Evolutionary conservation across 2,113 vertebrate genomes (phyloP), one percentile per base, ranked within the genome.

Genomic region (Chloroceryle aenea): DNA sequence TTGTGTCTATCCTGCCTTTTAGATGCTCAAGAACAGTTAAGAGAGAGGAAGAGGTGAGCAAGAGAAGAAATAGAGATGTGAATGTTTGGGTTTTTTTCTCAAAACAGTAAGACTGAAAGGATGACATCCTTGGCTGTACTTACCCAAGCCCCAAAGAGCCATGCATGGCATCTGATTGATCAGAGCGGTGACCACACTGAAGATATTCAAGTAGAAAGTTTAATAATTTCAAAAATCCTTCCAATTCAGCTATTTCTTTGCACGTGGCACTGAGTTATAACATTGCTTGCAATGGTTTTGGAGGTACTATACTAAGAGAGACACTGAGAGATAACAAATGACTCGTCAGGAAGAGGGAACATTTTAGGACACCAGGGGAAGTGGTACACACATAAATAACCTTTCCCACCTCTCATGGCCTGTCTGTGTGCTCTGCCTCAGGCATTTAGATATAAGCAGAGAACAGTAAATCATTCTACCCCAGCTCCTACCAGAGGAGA

Each of bases 351-450:
- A 75, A 56, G 52, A 55, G 26, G 14, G 59, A 58, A 88, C 26
- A 53, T 38, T 89, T 91, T 74, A 78, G 87, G 74, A 95, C 38
- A 78, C 4, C 7, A 40, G 8, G 9, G 12, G 53, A 93, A 89
- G 43, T 40, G 52, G 52, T 75, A 92, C 92, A 89, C 84, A 87
- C 69, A 91, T 82, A 93, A 96, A 94, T 85, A 93, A 85, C 53
- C 58, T 92, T 87, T 85, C 45, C 58, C 27, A 78, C 58, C 30
- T 68, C 34, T 75, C 47, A 40, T 45, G 42, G 34, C 10, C 8
- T 21, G 30, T 48, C 52, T 34, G 9, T 40, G 45, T 74, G 68
- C 47, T 68, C 56, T 95, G 74, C 62, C 71, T 91, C 0, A 1
- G 87, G 66, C 52, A 63, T 66, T n/a, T 67, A 75, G 42, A 73